These are phyloP conservation scores for Dasysyrphus albostriatus DNA, from an alignment of 2,888 invertebrate genomes.

Conservation along the genomic window DNA sequence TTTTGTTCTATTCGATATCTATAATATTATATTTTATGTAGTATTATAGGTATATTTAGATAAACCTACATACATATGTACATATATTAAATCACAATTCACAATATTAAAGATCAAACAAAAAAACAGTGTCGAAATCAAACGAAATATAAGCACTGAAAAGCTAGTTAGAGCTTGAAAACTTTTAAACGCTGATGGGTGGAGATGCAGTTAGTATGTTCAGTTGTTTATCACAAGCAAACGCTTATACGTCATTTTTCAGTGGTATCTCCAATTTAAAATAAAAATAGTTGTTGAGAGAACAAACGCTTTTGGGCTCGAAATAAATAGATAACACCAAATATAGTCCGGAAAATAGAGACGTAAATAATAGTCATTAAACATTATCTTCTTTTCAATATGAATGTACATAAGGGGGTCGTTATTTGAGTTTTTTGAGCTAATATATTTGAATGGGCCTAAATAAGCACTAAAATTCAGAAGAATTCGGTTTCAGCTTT, in stretches of 20 bases:
- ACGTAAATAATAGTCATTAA: background rate
- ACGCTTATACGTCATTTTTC: background rate
- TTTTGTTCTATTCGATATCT: background rate
- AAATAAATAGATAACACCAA: background rate
- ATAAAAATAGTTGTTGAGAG: background rate
- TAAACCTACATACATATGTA: background rate
- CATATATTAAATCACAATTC: background rate
- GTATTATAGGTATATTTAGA: background rate
- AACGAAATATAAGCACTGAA: background rate
- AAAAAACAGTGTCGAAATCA: background rate
- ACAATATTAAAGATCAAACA: background rate
- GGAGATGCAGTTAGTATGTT: background rate
- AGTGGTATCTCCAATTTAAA: background rate
- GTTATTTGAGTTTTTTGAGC: no score
- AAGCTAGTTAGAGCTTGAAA: conserved; percentile 1
- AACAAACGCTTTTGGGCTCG: background rate
- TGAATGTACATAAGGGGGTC: no score
- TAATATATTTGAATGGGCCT: no score
- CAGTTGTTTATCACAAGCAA: background rate
- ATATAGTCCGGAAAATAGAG: background rate
- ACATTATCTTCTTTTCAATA: no score
- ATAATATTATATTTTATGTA: no score
- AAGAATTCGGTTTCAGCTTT: no score
- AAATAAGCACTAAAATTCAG: no score
- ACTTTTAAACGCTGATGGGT: background rate